Evolutionary conservation across 2,113 vertebrate genomes (phyloP).

Genomic region (mouse (Mus musculus)): GRCm39 chr8:50070001-50070500

Average conservation of each 20-base stretch:
- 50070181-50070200: not conserved
- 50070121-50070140: not conserved
- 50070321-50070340: not conserved
- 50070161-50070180: not conserved
- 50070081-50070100: not conserved
- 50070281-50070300: not conserved
- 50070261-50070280: not conserved
- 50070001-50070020: not conserved
- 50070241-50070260: not conserved
- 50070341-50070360: not conserved
- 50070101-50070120: too few species aligned
- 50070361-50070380: not conserved
- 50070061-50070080: not conserved
- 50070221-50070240: not conserved
- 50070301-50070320: not conserved
- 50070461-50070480: not conserved
- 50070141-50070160: not conserved
- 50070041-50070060: not conserved
- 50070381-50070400: not conserved
- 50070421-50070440: conserved; percentile 23
- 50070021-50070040: not conserved
- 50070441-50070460: not conserved
- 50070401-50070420: not conserved
- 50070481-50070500: conserved; percentile 76
- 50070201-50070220: not conserved